A percentile compares a stretch with the other conserved stretches of the same genome.
Conservation (phyloP, 2,113 vertebrate genomes). For the Corythaeola cristata region DNA sequence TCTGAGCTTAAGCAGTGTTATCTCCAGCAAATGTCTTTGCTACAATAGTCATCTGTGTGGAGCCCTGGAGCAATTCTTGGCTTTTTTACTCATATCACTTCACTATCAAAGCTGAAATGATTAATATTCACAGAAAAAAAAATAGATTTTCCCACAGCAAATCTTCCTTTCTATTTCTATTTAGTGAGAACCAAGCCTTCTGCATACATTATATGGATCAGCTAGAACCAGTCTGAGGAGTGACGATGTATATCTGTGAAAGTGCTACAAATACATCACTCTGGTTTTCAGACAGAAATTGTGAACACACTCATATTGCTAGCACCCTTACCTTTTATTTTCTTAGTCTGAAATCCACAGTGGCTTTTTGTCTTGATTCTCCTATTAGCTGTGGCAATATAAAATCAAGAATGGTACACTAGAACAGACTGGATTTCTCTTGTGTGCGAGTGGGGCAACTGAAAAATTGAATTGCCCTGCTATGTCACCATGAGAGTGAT, state of each 20-base stretch:
- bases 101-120: slow-evolving; percentile 61
- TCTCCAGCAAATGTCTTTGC: slow-evolving; percentile 60
- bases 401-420: background rate
- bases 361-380: background rate
- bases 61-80: slow-evolving; percentile 61
- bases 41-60: slow-evolving; percentile 55
- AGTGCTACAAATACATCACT: background rate
- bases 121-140: slow-evolving; percentile 67
- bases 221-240: slow-evolving; percentile 17
- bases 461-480: background rate
- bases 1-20: slow-evolving; percentile 55
- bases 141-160: slow-evolving; percentile 37
- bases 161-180: slow-evolving; percentile 53
- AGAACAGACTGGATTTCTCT: background rate
- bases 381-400: background rate
- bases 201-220: slow-evolving; percentile 48
- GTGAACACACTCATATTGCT: background rate
- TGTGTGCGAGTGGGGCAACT: background rate
- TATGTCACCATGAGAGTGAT: background rate
- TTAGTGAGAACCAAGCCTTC: slow-evolving; percentile 40
- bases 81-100: slow-evolving; percentile 57
- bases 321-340: background rate
- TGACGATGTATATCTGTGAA: background rate
- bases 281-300: background rate
- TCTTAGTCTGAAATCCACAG: background rate